Evolutionary conservation across 1,140 invertebrate genomes (phyloP), one percentile per base, ranked within the genome.

Genomic region (Cephus cinctus): DNA sequence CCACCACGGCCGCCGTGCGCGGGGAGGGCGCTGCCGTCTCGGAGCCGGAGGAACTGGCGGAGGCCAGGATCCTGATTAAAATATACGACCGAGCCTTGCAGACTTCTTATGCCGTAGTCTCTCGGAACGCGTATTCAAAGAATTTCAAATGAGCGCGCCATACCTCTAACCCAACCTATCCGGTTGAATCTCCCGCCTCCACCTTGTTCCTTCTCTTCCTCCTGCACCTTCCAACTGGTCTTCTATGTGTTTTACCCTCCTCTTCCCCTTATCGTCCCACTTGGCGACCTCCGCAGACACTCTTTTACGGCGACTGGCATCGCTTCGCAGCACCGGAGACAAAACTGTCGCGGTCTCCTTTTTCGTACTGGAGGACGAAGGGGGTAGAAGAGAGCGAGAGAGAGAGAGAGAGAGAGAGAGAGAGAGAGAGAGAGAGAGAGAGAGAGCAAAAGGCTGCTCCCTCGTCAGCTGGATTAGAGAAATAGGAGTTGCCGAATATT

Each of bases 141-240:
- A 75, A 75, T 75, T 65, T 59, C 58, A 71, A 72, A 73, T 72
- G 68, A 72, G 65, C 53, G n/a, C 25, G n/a, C n/a, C n/a, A n/a
- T n/a, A n/a, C n/a, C n/a, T n/a, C n/a, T n/a, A n/a, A n/a, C n/a
- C n/a, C n/a, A n/a, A n/a, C n/a, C n/a, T n/a, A n/a, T n/a, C n/a
- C n/a, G n/a, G n/a, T n/a, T n/a, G n/a, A n/a, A n/a, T n/a, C n/a
- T n/a, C n/a, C n/a, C n/a, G n/a, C n/a, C n/a, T n/a, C n/a, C n/a
- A n/a, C n/a, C n/a, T n/a, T n/a, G n/a, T n/a, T n/a, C n/a, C n/a
- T n/a, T n/a, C n/a, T n/a, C n/a, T n/a, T n/a, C n/a, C n/a, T n/a
- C n/a, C n/a, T n/a, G n/a, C n/a, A n/a, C n/a, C n/a, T n/a, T n/a
- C n/a, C n/a, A n/a, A n/a, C n/a, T n/a, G n/a, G n/a, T n/a, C n/a